These are phyloP conservation scores for Netelia melanura DNA, from an alignment of 2,888 invertebrate genomes.

Conservation along the genomic window DNA sequence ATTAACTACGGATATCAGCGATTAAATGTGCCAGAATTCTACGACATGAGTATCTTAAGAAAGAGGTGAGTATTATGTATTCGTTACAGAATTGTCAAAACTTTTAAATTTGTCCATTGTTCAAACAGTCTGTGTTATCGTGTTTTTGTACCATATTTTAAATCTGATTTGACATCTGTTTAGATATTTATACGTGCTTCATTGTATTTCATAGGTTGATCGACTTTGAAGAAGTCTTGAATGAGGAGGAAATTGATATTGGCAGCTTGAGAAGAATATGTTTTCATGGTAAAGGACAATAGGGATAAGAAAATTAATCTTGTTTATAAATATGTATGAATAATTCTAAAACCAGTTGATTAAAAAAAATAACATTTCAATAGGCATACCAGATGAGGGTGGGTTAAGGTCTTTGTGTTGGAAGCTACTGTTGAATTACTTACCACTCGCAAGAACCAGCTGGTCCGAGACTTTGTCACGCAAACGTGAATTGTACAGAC, in stretches of 20 bases:
- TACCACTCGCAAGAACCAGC: conserved; percentile 89
- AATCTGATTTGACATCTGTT: conserved; percentile 5
- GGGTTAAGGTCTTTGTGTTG: conserved; percentile 94
- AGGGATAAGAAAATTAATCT: conserved; percentile 34
- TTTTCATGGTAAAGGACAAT: conserved; percentile 90
- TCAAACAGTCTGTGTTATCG: no score
- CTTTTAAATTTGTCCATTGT: no score
- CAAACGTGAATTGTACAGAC: conserved; percentile 92
- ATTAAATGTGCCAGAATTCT: conserved; percentile 53
- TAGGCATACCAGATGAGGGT: conserved; percentile 95
- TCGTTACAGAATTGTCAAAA: not conserved
- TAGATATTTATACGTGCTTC: not conserved
- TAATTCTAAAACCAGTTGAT: not conserved
- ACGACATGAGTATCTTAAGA: conserved; percentile 80
- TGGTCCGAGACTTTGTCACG: conserved; percentile 90
- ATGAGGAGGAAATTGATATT: conserved; percentile 90
- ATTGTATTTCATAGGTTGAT: conserved; percentile 88
- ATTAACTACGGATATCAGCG: conserved; percentile 22
- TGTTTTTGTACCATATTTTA: not conserved
- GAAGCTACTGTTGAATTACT: conserved; percentile 94
- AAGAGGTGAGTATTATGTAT: conserved; percentile 73
- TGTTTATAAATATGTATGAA: not conserved
- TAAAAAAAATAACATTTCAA: conserved; percentile 25
- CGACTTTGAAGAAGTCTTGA: conserved; percentile 91
- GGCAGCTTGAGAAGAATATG: conserved; percentile 89